Conservation (phyloP, 2,113 vertebrate species). For the Coturnix japonica region DNA sequence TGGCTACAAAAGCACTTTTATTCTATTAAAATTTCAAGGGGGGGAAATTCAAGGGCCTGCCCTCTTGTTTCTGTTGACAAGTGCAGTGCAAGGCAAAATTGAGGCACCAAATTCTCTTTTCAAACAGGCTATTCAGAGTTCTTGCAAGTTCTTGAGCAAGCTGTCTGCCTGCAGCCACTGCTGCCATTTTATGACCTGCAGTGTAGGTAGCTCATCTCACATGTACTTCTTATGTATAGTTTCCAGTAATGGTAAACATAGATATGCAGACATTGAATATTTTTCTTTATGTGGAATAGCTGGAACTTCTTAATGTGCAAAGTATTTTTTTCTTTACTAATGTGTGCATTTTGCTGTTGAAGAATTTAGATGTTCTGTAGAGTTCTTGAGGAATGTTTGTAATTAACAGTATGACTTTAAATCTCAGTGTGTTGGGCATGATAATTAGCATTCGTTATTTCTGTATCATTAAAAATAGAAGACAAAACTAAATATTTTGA, state of each 20-base stretch:
- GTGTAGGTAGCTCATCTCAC: background rate
- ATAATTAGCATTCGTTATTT: background rate
- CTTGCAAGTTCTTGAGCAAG: background rate
- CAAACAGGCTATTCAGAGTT: rapidly evolving
- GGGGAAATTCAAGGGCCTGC: too few species aligned
- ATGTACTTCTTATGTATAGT: rapidly evolving
- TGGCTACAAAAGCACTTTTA: background rate
- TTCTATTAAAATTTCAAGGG: background rate
- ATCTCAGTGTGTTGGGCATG: background rate
- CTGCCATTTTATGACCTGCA: background rate
- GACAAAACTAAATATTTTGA: background rate
- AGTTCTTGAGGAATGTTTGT: background rate
- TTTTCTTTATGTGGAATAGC: background rate
- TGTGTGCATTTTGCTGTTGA: background rate
- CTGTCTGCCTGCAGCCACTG: background rate
- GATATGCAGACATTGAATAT: background rate
- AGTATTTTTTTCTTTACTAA: background rate
- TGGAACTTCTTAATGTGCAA: background rate
- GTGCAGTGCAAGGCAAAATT: too few species aligned
- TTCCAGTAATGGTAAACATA: background rate
- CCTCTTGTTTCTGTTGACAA: too few species aligned
- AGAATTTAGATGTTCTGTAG: background rate
- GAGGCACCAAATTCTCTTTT: background rate
- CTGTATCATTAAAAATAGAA: background rate
- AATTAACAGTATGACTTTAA: background rate